Base-by-base conservation (phyloP, 2,797 vertebrate genomes). In the Erithacus rubecula region DNA sequence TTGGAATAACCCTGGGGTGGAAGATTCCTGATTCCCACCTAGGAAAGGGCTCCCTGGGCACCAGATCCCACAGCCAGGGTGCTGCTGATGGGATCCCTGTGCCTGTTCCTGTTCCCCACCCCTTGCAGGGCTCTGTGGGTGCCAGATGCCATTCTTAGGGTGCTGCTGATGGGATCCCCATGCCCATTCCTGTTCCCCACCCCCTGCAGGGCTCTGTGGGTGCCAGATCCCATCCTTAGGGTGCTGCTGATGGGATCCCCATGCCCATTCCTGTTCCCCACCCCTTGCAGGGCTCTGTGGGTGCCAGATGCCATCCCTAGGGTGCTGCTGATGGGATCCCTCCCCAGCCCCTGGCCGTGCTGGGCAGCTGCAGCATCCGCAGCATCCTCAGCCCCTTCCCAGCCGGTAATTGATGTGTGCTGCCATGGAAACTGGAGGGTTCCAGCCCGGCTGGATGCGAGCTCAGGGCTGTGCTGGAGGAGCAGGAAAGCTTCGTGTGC, bases 351-450 rank as follows among this genome's bases (percentile, higher is more conserved):
- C 27, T 2, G 24, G 44, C 49, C 6, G 9, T 5, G 47, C 43
- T 0, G 4, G 72, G 37, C 49, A 74, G 39, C 63, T 0, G 3
- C 76, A 41, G 37, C 78, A 58, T 5, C 83, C 24, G 65, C 79
- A 58, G 72, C 86, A 77, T 51, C 69, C 2, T 2, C 2, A 64
- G 89, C 32, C 78, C 49, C 59, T 87, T 92, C 63, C 43, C 68
- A 68, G 30, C 44, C 60, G 0, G 1, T 43, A 72, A 91, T 85
- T 13, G 11, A 89, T 92, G 87, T 82, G 60, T 3, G 94, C 53
- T 92, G 84, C 93, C 89, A 91, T 94, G 95, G 96, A 93, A 96
- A 96, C 93, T 59, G 18, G 82, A 88, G 36, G 39, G 64, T 47
- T 94, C 67, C 90, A 95, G 70, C 63, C 65, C 74, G 58, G 43